A percentile compares a stretch with the other conserved stretches of the same genome.
These are phyloP conservation scores for Pemphigus obesinymphae DNA, from an alignment of 1,140 invertebrate species.

Conservation along the genomic window DNA sequence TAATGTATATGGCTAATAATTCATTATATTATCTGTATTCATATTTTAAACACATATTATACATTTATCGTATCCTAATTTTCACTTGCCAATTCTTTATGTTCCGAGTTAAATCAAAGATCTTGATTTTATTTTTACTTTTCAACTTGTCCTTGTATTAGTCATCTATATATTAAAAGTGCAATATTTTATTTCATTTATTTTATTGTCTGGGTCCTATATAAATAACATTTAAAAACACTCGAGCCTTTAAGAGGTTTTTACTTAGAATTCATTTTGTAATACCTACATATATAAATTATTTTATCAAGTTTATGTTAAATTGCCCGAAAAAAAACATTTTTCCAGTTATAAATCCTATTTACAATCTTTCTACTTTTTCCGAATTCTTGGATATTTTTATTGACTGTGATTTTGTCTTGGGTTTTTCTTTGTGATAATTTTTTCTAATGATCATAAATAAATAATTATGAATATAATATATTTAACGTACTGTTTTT, in stretches of 20 bases:
- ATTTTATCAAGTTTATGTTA: neutral
- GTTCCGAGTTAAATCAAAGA: neutral
- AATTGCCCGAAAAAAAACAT: neutral
- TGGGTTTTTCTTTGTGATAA: conserved; percentile 36
- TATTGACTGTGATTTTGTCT: conserved; percentile 36
- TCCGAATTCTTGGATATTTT: conserved; percentile 27
- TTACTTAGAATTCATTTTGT: neutral
- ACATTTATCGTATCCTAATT: neutral
- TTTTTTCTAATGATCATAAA: conserved; percentile 11
- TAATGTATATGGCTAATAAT: neutral
- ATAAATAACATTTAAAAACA: neutral
- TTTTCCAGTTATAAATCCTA: neutral
- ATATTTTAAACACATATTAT: neutral
- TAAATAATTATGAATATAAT: neutral
- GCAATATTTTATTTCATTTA: conserved; percentile 14
- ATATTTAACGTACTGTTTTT: neutral
- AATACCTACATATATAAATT: neutral
- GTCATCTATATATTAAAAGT: neutral
- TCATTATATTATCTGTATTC: neutral
- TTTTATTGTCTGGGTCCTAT: neutral
- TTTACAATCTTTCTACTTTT: conserved; percentile 1
- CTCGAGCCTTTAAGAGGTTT: neutral
- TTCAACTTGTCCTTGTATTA: neutral
- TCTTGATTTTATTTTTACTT: neutral
- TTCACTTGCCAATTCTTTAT: neutral